Conservation (phyloP, 2,888 invertebrate species). For the Drosophila testacea region DNA sequence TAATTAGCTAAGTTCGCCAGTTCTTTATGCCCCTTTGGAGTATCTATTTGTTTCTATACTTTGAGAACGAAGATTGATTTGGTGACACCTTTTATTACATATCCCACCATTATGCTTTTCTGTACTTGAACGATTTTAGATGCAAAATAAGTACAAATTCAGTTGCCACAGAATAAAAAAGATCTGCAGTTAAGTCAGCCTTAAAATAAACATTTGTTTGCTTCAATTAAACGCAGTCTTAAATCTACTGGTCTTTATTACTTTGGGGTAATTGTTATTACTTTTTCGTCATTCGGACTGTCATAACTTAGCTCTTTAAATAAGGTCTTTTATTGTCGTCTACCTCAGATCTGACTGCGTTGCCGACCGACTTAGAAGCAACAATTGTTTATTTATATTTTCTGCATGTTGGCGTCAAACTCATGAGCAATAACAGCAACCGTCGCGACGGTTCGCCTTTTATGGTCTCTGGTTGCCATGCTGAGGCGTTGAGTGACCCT, state of each 20-base stretch:
- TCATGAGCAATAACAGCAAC: slow-evolving; percentile 48
- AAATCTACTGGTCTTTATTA: slow-evolving; percentile 5
- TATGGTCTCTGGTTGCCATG: slow-evolving; percentile 50
- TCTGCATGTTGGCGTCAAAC: slow-evolving; percentile 50
- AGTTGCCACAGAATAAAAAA: background rate
- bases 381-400: slow-evolving; percentile 37
- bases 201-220: background rate
- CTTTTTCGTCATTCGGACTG: slow-evolving; percentile 1
- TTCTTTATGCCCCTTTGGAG: background rate
- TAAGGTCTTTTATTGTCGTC: slow-evolving; percentile 15
- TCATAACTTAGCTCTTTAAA: slow-evolving; percentile 9
- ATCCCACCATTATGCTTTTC: no score
- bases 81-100: background rate
- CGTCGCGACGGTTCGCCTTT: slow-evolving; percentile 51
- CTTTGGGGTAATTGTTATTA: slow-evolving; percentile 9
- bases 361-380: slow-evolving; percentile 23
- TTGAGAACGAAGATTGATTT: background rate
- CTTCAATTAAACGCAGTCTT: background rate
- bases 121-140: background rate
- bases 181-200: background rate
- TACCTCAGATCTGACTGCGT: slow-evolving; percentile 3
- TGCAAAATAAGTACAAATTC: background rate
- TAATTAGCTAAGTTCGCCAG: background rate
- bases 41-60: background rate
- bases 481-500: slow-evolving; percentile 65